Evolutionary conservation across 2,888 invertebrate species (phyloP).

Genomic region (Clunio marinus): DNA sequence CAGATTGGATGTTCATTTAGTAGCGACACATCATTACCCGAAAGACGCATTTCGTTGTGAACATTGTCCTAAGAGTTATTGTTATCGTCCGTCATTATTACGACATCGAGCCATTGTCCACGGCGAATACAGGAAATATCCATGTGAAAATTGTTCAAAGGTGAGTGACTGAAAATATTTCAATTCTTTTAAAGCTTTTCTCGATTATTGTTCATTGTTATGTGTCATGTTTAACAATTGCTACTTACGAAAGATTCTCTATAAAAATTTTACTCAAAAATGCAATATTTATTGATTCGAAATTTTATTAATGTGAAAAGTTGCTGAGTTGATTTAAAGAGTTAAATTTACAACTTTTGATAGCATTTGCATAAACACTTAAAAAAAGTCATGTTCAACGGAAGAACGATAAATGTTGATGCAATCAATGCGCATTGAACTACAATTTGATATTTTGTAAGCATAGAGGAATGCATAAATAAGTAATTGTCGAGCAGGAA

Average conservation of each 20-base stretch:
- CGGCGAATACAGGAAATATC: conserved; percentile 78
- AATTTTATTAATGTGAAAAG: background rate
- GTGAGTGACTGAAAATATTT: conserved; percentile 55
- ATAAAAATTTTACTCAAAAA: conserved; percentile 11
- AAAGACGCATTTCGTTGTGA: conserved; percentile 78
- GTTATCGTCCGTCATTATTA: conserved; percentile 73
- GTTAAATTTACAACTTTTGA: too few relatives aligned
- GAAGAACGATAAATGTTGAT: background rate
- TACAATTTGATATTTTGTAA: background rate
- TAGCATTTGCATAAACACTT: too few relatives aligned
- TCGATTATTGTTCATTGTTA: background rate
- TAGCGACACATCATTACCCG: conserved; percentile 72
- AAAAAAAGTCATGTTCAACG: too few relatives aligned
- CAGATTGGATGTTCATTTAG: conserved; percentile 80
- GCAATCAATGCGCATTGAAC: background rate
- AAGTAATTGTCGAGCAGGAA: too few relatives aligned
- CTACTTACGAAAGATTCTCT: conserved; percentile 8
- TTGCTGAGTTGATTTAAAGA: background rate
- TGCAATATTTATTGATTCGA: background rate
- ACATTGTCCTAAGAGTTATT: conserved; percentile 76
- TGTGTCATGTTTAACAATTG: conserved; percentile 12
- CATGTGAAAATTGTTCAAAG: conserved; percentile 89
- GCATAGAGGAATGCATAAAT: background rate
- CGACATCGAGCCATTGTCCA: conserved; percentile 78
- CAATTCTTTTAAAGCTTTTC: background rate